A percentile compares a stretch with the other conserved stretches of the same genome.
Evolutionary conservation across 2,797 vertebrate genomes (phyloP).

Genomic region (Fundulus diaphanus): DNA sequence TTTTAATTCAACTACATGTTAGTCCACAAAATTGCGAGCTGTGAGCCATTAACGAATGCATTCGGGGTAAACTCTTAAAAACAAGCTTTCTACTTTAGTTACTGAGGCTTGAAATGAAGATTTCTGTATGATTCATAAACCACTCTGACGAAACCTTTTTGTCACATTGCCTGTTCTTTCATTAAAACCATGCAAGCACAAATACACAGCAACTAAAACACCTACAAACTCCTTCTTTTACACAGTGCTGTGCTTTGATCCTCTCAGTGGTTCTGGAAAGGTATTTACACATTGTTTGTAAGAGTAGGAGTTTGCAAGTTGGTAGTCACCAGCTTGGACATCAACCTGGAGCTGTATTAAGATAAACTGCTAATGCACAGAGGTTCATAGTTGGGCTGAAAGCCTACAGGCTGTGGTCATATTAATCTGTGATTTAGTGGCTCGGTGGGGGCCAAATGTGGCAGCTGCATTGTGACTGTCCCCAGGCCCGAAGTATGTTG

Average conservation of each 20-base stretch:
- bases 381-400: slow-evolving; percentile 21
- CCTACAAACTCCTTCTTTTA: slow-evolving; percentile 35
- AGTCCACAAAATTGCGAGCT: slow-evolving; percentile 25
- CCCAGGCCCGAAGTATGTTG: background rate
- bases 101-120: slow-evolving; percentile 57
- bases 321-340: slow-evolving; percentile 24
- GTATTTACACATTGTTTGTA: slow-evolving; percentile 32
- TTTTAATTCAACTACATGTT: slow-evolving; percentile 17
- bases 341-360: slow-evolving; percentile 24
- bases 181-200: slow-evolving; percentile 49
- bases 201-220: slow-evolving; percentile 35
- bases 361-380: slow-evolving; percentile 25
- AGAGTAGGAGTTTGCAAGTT: slow-evolving; percentile 30
- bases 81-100: slow-evolving; percentile 45
- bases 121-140: slow-evolving; percentile 62
- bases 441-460: slow-evolving; percentile 13
- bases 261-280: background rate
- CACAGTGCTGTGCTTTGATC: slow-evolving; percentile 25
- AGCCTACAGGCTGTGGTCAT: slow-evolving; percentile 35
- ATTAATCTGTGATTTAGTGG: slow-evolving; percentile 19
- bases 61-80: slow-evolving; percentile 11
- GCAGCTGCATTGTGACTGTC: slow-evolving; percentile 12
- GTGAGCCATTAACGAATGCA: slow-evolving; percentile 17
- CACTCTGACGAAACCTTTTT: slow-evolving; percentile 43
- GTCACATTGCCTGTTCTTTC: slow-evolving; percentile 55